Percentiles rank a stretch among this genome's conserved stretches.
Evolutionary conservation across 2,113 vertebrate genomes (phyloP).

Genomic region (Solea solea): DNA sequence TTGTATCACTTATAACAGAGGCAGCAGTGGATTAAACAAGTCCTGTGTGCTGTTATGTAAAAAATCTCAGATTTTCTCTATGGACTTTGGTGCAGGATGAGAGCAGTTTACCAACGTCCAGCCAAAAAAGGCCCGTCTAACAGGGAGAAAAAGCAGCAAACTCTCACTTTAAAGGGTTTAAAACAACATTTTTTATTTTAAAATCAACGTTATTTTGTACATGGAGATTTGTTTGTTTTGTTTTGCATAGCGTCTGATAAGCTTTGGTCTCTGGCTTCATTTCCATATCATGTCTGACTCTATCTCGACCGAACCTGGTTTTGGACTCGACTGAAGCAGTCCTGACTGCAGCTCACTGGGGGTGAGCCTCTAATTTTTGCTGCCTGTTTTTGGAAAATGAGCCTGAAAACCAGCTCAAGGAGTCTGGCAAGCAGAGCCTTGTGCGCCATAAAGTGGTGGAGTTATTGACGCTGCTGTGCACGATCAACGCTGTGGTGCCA

Average conservation of each 20-base stretch:
- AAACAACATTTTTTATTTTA: neutral
- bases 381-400: neutral
- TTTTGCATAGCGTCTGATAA: too few species aligned
- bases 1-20: too few species aligned
- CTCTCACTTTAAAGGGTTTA: neutral
- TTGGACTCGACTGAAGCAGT: conserved; percentile 23
- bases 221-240: too few species aligned
- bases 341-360: conserved; percentile 18
- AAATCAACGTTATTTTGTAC: too few species aligned
- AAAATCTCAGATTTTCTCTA: too few species aligned
- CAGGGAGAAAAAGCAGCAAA: neutral
- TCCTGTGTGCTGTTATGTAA: too few species aligned
- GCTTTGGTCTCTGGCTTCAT: neutral
- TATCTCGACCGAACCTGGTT: neutral
- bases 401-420: conserved; percentile 76
- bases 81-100: too few species aligned
- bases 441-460: conserved; percentile 86
- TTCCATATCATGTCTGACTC: neutral
- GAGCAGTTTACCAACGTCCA: too few species aligned
- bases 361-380: neutral
- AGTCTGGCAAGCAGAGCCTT: conserved; percentile 75
- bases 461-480: conserved; percentile 88
- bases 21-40: too few species aligned
- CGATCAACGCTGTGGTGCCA: conserved; percentile 89
- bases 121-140: too few species aligned